Evolutionary conservation across 2,888 invertebrate genomes (phyloP).

Genomic region (Calameuta filiformis): DNA sequence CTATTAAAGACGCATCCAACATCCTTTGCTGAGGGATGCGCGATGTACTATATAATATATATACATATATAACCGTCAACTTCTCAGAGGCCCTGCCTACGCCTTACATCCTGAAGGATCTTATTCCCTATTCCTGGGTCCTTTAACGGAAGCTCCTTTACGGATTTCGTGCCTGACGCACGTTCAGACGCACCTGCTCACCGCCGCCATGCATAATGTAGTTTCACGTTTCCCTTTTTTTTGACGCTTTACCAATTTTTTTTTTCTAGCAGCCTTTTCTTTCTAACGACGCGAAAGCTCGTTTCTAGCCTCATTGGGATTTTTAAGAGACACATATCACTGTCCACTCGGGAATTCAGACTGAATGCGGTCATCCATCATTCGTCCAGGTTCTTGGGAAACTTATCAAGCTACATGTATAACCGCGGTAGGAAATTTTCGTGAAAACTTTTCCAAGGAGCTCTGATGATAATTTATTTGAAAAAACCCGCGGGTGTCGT

Average conservation of each 20-base stretch:
- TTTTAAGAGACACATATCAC: not conserved
- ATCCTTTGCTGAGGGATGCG: not conserved
- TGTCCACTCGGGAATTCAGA: not conserved
- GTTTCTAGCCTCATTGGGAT: not conserved
- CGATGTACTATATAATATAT: not conserved
- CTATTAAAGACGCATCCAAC: conserved; percentile 10
- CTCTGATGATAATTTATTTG: conserved; percentile 18
- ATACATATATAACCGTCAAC: not conserved
- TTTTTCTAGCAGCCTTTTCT: not conserved
- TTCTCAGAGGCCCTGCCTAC: not conserved
- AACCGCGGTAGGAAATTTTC: not conserved
- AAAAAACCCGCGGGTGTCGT: conserved; percentile 19
- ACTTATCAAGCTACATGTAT: not conserved
- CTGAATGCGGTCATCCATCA: not conserved
- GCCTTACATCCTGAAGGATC: not conserved
- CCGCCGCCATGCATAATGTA: not conserved
- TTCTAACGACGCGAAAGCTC: not conserved
- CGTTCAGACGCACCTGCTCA: not conserved
- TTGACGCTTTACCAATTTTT: not conserved
- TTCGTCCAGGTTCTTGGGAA: not conserved
- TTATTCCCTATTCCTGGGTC: not conserved
- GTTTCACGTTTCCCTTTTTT: not conserved
- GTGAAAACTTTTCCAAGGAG: conserved; percentile 7
- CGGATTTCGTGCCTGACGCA: not conserved
- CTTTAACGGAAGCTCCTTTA: not conserved